phyloP scores from a whole-genome alignment of 2,113 vertebrate genomes.

The Dicrurus megarhynchus region DNA sequence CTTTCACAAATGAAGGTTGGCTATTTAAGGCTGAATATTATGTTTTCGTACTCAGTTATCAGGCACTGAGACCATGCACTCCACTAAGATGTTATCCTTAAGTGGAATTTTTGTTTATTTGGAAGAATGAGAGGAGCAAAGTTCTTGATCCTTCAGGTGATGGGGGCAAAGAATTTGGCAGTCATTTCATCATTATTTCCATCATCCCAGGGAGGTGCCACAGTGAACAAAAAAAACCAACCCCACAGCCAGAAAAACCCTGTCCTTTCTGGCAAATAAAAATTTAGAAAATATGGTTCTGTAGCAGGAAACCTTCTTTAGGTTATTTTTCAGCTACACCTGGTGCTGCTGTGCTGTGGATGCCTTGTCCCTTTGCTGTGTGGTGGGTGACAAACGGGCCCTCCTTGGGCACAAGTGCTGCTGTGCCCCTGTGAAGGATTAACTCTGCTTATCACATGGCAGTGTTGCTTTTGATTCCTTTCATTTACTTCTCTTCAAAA shows the following conservation, averaged over 20 bases:
- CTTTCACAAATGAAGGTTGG: neutral
- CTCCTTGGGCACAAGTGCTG: neutral
- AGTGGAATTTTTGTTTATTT: neutral
- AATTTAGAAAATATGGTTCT: rapidly evolving
- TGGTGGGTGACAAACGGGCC: neutral
- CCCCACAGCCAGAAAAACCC: neutral
- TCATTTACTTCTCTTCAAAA: neutral
- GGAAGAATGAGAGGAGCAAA: neutral
- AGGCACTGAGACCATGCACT: neutral
- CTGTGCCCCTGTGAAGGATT: neutral
- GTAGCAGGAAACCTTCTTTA: neutral
- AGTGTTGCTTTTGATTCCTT: neutral
- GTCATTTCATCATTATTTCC: neutral
- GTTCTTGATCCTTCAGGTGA: neutral
- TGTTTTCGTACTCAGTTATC: neutral
- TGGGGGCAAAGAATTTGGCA: neutral
- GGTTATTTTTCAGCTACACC: neutral
- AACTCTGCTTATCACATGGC: rapidly evolving
- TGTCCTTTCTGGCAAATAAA: neutral
- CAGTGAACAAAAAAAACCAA: neutral
- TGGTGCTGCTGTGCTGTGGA: rapidly evolving
- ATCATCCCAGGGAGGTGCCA: neutral
- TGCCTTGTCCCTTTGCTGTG: neutral
- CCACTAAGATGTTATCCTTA: neutral
- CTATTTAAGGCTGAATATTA: neutral